phyloP scores from a whole-genome alignment of 2,113 vertebrate genomes.

The Nymphicus hollandicus region DNA sequence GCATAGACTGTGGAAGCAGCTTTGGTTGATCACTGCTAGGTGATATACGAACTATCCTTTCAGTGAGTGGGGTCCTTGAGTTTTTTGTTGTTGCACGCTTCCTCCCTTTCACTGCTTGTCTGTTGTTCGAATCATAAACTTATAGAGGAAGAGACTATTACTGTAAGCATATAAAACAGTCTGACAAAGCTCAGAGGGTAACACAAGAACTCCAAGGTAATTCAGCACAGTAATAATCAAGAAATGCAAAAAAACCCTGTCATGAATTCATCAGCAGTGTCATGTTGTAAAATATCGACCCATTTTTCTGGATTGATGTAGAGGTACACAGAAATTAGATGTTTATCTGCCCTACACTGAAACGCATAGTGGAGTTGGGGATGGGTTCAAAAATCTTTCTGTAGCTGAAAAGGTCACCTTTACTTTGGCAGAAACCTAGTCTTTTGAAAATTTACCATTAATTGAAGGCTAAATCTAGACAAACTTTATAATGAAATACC shows the following conservation, averaged over 20 bases:
- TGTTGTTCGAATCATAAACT: background rate
- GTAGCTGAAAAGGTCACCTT: background rate
- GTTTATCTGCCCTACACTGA: background rate
- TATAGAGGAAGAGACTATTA: background rate
- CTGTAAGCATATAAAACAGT: background rate
- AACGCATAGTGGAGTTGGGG: background rate
- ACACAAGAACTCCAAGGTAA: background rate
- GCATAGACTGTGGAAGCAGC: background rate
- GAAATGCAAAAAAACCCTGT: background rate
- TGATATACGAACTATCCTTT: background rate
- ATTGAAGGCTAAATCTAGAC: background rate
- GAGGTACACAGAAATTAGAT: background rate
- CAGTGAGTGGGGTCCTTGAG: background rate
- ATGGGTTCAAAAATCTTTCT: background rate
- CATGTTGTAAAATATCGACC: background rate
- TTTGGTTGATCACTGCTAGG: background rate
- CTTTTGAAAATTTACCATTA: background rate
- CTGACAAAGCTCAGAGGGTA: background rate
- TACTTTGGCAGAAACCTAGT: background rate
- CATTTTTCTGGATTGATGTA: background rate
- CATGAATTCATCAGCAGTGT: background rate
- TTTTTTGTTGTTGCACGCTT: background rate
- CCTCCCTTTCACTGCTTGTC: background rate
- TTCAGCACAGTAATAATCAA: background rate
- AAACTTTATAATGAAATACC: background rate